Base-by-base conservation (phyloP, 2,888 invertebrate species). In the Priapulus caudatus region DNA sequence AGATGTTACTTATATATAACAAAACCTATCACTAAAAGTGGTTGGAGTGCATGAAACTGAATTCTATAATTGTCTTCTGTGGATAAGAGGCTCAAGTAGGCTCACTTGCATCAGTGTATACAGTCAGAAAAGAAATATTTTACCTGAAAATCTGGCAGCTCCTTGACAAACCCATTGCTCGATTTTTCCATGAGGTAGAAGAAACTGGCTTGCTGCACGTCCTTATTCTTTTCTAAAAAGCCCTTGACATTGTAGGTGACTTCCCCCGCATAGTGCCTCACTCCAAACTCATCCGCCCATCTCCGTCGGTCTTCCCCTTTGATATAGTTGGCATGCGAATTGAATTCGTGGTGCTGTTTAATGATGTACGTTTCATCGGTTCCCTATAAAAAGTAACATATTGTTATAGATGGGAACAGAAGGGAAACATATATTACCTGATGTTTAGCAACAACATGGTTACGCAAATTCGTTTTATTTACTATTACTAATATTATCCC, bases 131-230 rank as follows among this genome's bases (percentile, higher is more conserved):
- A n/a, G n/a, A n/a, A n/a, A n/a, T n/a, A n/a, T 33, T 33, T 16
- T 53, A 61, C 63, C 56, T 61, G 64, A 48, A 62, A 64, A 48
- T 77, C 78, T 1, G 80, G 80, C 5, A 82, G 74, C 63, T 86
- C 86, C 64, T 84, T 81, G 1, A 90, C 84, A 65, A 89, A 88
- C 43, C 81, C 80, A 64, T 87, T 86, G 2, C 79, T 80, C 48
- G 89, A 88, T 44, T 86, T 76, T 45, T 85, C 84, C 75, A 91
- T 81, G 59, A 86, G 83, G 68, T 91, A 89, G 59, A 91, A 89
- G 65, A 91, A 83, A 1, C 89, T 87, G 65, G 90, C 90, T 67
- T 91, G 90, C 67, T 90, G 90, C 0, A 88, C 87, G 64, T 91
- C 90, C 4, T 89, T 76, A 70, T 91, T 91, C 73, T 91, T 91